Evolutionary conservation across 2,888 invertebrate genomes (phyloP).

Genomic region (Branchipolynoe longqiensis): DNA sequence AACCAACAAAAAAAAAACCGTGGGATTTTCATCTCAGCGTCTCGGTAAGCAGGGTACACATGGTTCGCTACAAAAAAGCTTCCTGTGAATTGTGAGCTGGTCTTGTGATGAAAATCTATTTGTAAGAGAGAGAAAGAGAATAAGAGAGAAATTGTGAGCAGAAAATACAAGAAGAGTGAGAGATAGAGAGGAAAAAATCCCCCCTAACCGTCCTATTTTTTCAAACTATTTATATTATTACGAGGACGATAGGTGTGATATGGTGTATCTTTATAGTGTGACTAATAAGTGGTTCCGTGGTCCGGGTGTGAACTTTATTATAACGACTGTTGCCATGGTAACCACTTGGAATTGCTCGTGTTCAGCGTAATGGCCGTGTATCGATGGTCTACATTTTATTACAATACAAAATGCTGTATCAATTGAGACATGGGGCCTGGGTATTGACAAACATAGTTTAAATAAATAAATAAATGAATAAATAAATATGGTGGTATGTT

Average conservation of each 20-base stretch:
- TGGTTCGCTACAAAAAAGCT: constrained; percentile 20
- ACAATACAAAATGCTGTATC: constrained; percentile 27
- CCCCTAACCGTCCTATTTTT: constrained; percentile 35
- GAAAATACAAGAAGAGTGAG: too few species aligned
- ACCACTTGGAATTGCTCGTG: constrained; percentile 14
- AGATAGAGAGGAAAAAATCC: too few species aligned
- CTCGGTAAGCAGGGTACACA: constrained; percentile 53
- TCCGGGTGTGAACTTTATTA: neutral
- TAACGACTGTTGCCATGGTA: constrained; percentile 20
- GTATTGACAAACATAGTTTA: neutral
- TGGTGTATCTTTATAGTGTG: neutral
- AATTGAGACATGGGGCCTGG: neutral
- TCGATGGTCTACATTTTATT: neutral
- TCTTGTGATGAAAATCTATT: constrained; percentile 42
- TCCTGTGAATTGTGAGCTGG: constrained; percentile 30
- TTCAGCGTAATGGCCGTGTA: constrained; percentile 16
- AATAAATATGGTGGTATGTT: too few species aligned
- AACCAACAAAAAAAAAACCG: constrained; percentile 7
- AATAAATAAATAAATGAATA: too few species aligned
- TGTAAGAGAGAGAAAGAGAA: neutral
- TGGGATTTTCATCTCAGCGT: constrained; percentile 56
- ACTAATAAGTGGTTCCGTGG: constrained; percentile 1
- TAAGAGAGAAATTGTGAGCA: neutral
- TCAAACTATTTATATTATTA: constrained; percentile 45
- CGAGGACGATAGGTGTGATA: neutral